phyloP scores from a whole-genome alignment of 2,888 invertebrate genomes.

The Meteorus cinctellus region DNA sequence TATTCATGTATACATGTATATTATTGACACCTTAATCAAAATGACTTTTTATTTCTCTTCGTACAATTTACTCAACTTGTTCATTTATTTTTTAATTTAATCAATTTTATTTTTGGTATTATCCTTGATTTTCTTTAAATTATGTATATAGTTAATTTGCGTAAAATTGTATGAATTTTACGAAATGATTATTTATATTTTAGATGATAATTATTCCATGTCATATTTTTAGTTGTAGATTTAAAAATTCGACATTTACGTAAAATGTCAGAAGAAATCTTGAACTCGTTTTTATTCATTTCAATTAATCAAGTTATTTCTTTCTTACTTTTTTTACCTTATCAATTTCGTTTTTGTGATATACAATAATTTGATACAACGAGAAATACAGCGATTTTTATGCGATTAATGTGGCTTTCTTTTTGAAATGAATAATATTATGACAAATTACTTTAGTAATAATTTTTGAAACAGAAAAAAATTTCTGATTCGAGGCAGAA shows the following conservation, averaged over 20 bases:
- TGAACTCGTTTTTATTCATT: background rate
- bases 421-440: too few species aligned
- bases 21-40: slow-evolving; percentile 15
- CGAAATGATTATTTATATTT: background rate
- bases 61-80: background rate
- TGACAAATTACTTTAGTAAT: too few species aligned
- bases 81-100: slow-evolving; percentile 5
- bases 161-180: background rate
- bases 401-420: too few species aligned
- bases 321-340: background rate
- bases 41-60: slow-evolving; percentile 1
- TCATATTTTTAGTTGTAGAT: background rate
- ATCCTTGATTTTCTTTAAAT: background rate
- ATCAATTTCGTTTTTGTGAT: background rate
- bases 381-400: too few species aligned
- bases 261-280: slow-evolving; percentile 2
- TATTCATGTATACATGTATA: slow-evolving; percentile 31
- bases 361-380: too few species aligned
- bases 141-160: background rate
- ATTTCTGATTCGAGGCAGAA: too few species aligned
- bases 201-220: slow-evolving; percentile 5
- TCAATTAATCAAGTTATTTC: background rate
- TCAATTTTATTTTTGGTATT: background rate
- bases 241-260: background rate
- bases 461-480: too few species aligned